Base-by-base conservation (phyloP, 2,888 invertebrate genomes). In the Orthosia incerta region DNA sequence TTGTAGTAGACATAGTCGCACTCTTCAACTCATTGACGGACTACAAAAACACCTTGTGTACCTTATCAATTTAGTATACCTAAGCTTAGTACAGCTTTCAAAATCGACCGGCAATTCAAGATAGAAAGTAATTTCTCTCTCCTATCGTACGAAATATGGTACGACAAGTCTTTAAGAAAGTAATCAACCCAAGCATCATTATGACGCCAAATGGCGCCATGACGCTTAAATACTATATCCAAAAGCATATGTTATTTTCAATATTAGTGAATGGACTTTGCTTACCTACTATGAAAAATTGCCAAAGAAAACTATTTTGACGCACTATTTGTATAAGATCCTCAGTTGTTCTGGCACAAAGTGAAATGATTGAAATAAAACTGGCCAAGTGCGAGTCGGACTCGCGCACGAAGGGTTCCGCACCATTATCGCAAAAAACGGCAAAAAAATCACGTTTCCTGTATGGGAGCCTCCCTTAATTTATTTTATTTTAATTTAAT, bases 191-290 rank as follows among this genome's bases (percentile, higher is more conserved):
- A 23, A 50, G n/a, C 20, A 23, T 55, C 51, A 45, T 65, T 4
- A 18, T n/a, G 20, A 11, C 51, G 26, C 26, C 26, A 7, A 15
- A 5, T 31, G 68, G 50, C 66, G 62, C 56, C 46, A 59, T 20
- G 62, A 26, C 46, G 20, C 20, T 39, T 4, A 51, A 48, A 51
- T 63, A 48, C 23, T 70, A 46, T 53, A 11, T n/a, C 12, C 15
- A 51, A 53, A 53, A 56, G 12, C 5, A 56, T 26, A 9, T 59
- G 62, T 18, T 50, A 39, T 16, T 45, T 62, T 39, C 3, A 63
- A 48, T 53, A 26, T 57, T 48, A 56, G 26, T 57, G 46, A 80
- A 79, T 79, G 53, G 5, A 48, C 39, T 59, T n/a, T 15, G 26
- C 12, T 53, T 71, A 39, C 39, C 39, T 39, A 39, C 23, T 23